phyloP scores from a whole-genome alignment of 2,797 vertebrate genomes.

The Valencia hispanica region DNA sequence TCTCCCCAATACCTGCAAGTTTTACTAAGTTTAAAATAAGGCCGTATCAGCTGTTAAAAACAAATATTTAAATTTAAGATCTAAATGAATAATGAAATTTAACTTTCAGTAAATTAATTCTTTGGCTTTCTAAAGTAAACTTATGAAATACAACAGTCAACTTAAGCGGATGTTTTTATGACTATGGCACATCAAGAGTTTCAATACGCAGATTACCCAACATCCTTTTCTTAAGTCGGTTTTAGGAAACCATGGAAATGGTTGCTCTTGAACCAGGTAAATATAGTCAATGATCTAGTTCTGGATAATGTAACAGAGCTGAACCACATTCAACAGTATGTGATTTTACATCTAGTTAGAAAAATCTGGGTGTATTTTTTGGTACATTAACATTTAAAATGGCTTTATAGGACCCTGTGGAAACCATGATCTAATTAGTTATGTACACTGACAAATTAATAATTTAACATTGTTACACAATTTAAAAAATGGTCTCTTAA shows the following conservation, averaged over 20 bases:
- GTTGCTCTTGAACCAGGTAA: not conserved
- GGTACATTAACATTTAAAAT: not conserved
- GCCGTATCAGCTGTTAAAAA: not conserved
- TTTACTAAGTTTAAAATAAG: not conserved
- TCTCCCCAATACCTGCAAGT: not conserved
- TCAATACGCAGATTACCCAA: not conserved
- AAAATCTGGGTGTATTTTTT: not conserved
- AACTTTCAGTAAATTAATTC: too few relatives aligned
- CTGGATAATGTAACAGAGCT: not conserved
- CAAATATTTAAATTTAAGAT: not conserved
- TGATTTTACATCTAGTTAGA: not conserved
- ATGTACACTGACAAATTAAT: not conserved
- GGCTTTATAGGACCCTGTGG: not conserved
- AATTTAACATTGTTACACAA: too few relatives aligned
- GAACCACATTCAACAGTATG: not conserved
- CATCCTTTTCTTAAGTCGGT: not conserved
- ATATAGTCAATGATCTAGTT: not conserved
- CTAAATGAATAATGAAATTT: not conserved
- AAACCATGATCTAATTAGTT: not conserved
- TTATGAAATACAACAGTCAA: not conserved
- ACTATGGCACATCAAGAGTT: not conserved
- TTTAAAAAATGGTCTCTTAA: too few relatives aligned
- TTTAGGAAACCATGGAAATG: not conserved
- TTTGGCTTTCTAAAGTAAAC: not conserved
- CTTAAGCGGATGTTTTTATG: not conserved